A percentile compares a stretch with the other conserved stretches of the same genome.
phyloP scores from a whole-genome alignment of 2,113 vertebrate species.

The Solenodon paradoxus region DNA sequence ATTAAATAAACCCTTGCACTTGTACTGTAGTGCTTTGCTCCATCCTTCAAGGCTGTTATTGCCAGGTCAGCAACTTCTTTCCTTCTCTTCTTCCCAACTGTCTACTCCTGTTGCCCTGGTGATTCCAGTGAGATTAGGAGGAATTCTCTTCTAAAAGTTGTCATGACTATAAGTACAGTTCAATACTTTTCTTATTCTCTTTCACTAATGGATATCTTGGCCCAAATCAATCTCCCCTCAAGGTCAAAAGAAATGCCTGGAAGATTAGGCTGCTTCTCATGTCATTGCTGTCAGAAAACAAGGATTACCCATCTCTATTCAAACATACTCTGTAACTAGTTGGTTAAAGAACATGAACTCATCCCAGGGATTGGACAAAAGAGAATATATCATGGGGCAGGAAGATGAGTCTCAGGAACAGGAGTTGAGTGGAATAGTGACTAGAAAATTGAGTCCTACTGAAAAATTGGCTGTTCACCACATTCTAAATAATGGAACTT shows the following conservation, averaged over 20 bases:
- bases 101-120: background rate
- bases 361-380: background rate
- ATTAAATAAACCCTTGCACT: conserved; percentile 13
- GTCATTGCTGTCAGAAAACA: background rate
- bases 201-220: background rate
- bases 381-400: background rate
- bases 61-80: background rate
- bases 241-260: background rate
- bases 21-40: background rate
- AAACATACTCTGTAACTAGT: background rate
- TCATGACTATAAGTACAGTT: background rate
- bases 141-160: background rate
- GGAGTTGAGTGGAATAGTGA: background rate
- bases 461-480: background rate
- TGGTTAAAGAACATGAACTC: background rate
- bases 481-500: background rate
- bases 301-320: background rate
- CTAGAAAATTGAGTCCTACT: background rate
- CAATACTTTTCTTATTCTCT: conserved; percentile 20
- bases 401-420: background rate
- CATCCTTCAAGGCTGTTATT: background rate
- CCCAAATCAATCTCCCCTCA: conserved; percentile 27
- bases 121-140: background rate
- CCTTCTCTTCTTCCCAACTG: background rate
- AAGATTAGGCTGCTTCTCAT: background rate